Evolutionary conservation across 2,113 vertebrate species (phyloP).

Genomic region (Buteo buteo): DNA sequence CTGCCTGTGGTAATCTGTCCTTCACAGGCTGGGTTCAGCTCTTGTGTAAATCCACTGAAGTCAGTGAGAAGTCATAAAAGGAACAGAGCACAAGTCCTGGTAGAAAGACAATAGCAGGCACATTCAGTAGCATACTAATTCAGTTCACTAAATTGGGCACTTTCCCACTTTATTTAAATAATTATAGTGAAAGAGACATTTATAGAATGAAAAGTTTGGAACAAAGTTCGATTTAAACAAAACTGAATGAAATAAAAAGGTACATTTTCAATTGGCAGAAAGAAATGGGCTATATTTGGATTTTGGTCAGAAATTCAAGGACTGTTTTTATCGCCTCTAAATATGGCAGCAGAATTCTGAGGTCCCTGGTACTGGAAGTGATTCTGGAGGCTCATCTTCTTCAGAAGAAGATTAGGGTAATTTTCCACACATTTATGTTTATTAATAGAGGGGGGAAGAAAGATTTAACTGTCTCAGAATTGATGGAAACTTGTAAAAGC

Average conservation of each 20-base stretch:
- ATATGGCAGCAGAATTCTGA: slow-evolving; percentile 54
- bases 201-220: slow-evolving; percentile 54
- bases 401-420: slow-evolving; percentile 49
- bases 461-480: not conserved
- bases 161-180: slow-evolving; percentile 45
- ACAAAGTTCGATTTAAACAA: slow-evolving; percentile 39
- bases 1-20: not conserved
- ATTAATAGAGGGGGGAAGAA: slow-evolving; percentile 38
- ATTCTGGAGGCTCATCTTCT: slow-evolving; percentile 50
- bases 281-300: slow-evolving; percentile 53
- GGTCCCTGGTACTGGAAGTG: slow-evolving; percentile 41
- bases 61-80: not conserved
- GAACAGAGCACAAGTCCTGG: not conserved
- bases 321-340: slow-evolving; percentile 58
- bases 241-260: slow-evolving; percentile 53
- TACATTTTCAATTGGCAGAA: slow-evolving; percentile 52
- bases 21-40: not conserved
- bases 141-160: slow-evolving; percentile 5
- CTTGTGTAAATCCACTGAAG: not conserved
- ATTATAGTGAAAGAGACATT: slow-evolving; percentile 19
- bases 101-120: not conserved
- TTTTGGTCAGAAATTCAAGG: slow-evolving; percentile 51
- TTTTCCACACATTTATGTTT: slow-evolving; percentile 44
- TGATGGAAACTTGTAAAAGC: not conserved
- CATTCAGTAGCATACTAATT: not conserved